Base-by-base conservation (phyloP, 2,888 invertebrate genomes). In the Gastracanthus pulcherrimus region DNA sequence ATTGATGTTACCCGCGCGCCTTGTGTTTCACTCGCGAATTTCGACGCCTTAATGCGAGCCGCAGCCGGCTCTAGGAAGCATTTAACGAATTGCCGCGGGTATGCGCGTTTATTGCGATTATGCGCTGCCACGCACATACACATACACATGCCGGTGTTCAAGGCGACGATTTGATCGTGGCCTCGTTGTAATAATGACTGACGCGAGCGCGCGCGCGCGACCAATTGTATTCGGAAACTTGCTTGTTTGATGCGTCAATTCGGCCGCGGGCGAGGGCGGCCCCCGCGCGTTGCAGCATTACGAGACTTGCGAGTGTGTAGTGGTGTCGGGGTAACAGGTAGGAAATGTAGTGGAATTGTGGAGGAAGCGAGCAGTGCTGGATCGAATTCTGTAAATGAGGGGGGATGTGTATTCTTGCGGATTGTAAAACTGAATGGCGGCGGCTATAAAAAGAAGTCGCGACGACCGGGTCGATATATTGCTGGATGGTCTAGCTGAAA, bases 191-290 rank as follows among this genome's bases (percentile, higher is more conserved):
- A 72, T 76, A 34, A 70, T 64, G 55, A 71, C 34, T 60, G 74
- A 48, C 74, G 74, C 45, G 74, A n/a, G n/a, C n/a, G n/a, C n/a
- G n/a, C n/a, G n/a, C n/a, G n/a, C n/a, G n/a, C n/a, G n/a, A 60
- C 36, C 72, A 74, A 79, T 82, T 76, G 78, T 76, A 70, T 79
- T 76, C 66, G 62, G 67, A 45, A 76, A 80, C 45, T 80, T 45
- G 60, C 45, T 80, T 45, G 60, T 72, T 51, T 76, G 80, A 69
- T 66, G 76, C 69, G 29, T 58, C 34, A 74, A 64, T 62, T 64
- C 26, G 48, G 16, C 51, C 23, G 6, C 23, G 31, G 41, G 26
- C 41, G n/a, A 34, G 48, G 29, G 75, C 16, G 16, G n/a, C n/a
- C n/a, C 5, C 6, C 19, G n/a, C 29, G 13, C 11, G 29, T 13